phyloP scores from a whole-genome alignment of 2,797 vertebrate genomes.

The Mormyrus proboscirostris region DNA sequence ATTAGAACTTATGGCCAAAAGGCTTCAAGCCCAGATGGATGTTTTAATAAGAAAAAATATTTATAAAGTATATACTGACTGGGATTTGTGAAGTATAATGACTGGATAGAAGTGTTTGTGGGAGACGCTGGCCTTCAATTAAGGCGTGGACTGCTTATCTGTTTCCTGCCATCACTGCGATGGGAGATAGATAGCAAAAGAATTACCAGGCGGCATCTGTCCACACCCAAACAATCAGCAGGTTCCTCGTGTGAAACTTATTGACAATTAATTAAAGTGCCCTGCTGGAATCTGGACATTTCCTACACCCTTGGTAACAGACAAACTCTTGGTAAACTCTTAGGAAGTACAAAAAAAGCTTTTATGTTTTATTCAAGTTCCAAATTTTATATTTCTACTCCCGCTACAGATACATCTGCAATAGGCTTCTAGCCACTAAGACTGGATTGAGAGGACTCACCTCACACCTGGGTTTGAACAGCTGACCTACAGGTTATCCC shows the following conservation, averaged over 20 bases:
- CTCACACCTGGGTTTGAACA: too few species aligned
- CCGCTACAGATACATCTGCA: neutral
- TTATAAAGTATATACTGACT: neutral
- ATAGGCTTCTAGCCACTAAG: neutral
- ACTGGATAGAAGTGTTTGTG: neutral
- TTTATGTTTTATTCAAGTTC: neutral
- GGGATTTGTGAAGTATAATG: neutral
- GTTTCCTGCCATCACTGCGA: neutral
- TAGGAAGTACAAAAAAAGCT: neutral
- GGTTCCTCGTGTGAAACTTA: conserved; percentile 10
- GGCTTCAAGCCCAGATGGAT: neutral
- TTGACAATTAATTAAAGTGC: conserved; percentile 32
- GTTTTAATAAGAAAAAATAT: neutral
- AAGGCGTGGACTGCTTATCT: neutral
- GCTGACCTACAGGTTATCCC: too few species aligned
- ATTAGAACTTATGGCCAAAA: neutral
- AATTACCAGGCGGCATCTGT: neutral
- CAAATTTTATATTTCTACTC: neutral
- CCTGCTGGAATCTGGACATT: conserved; percentile 31
- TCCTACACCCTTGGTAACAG: neutral
- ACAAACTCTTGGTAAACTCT: neutral
- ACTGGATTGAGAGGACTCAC: neutral
- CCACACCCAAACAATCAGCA: neutral
- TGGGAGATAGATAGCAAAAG: neutral
- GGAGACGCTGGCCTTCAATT: neutral